phyloP scores from a whole-genome alignment of 2,113 vertebrate genomes.

The Leptodactylus fuscus region DNA sequence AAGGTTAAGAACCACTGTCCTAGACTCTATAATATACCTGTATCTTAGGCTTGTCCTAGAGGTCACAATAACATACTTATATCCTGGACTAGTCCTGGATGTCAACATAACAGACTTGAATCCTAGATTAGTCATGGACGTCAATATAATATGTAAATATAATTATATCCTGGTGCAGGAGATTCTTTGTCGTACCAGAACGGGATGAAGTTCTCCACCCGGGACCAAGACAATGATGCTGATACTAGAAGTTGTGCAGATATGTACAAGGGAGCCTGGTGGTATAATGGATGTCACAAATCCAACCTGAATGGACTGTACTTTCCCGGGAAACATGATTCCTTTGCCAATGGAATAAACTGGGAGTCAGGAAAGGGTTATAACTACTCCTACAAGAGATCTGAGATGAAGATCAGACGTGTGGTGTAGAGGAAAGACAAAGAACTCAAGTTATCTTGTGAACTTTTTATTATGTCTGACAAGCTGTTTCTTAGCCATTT shows the following conservation, averaged over 20 bases:
- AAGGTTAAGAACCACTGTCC: too few species aligned
- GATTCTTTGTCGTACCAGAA: constrained; percentile 35
- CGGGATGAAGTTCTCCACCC: constrained; percentile 31
- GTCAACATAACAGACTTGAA: too few species aligned
- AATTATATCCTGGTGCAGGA: neutral
- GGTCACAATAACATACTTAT: too few species aligned
- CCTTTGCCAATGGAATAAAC: constrained; percentile 21
- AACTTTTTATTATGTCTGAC: too few species aligned
- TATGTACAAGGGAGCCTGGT: constrained; percentile 27
- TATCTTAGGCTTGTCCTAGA: too few species aligned
- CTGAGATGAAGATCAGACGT: too few species aligned
- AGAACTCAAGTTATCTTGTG: too few species aligned
- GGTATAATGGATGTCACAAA: constrained; percentile 14
- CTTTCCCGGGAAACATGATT: neutral
- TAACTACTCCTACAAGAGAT: constrained; percentile 23
- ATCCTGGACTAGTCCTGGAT: too few species aligned
- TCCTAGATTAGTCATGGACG: neutral
- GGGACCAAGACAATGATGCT: constrained; percentile 43
- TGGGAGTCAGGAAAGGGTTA: constrained; percentile 34
- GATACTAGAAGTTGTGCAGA: neutral
- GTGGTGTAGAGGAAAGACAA: too few species aligned
- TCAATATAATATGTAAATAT: neutral
- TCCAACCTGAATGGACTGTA: constrained; percentile 49
- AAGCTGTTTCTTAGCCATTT: too few species aligned
- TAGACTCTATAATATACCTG: too few species aligned